Conservation (phyloP, 2,888 invertebrate species). For the Opisthograptis luteolata region DNA sequence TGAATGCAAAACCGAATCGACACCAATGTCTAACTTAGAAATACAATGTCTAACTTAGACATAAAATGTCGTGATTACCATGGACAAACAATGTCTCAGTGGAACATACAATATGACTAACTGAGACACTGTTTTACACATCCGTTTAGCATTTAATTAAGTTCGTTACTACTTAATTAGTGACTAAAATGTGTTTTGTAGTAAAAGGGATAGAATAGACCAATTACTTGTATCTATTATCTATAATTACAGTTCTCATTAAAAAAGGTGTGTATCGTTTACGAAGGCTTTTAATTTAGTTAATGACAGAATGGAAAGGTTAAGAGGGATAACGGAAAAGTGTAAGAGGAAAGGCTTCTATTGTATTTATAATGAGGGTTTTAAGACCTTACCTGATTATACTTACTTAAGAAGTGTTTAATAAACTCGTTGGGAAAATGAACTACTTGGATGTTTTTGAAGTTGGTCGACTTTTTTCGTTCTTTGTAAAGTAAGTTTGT, state of each 20-base stretch:
- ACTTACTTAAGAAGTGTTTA: no score
- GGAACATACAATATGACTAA: background rate
- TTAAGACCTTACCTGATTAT: no score
- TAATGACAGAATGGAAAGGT: conserved; percentile 12
- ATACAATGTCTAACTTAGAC: no score
- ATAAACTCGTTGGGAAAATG: no score
- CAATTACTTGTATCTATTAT: conserved; percentile 21
- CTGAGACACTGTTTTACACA: conserved; percentile 2
- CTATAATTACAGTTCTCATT: conserved; percentile 11
- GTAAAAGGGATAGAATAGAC: conserved; percentile 18
- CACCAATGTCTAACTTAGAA: no score
- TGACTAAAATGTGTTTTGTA: conserved; percentile 21
- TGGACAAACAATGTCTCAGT: background rate
- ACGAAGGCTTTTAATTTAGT: conserved; percentile 15
- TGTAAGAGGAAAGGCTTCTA: no score
- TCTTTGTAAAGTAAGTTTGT: no score
- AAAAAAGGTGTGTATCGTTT: conserved; percentile 20
- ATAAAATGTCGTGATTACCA: no score
- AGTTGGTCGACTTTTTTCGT: no score
- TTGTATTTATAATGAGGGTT: background rate
- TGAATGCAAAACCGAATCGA: no score
- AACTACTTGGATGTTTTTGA: no score
- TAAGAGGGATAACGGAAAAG: no score
- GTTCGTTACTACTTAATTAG: conserved; percentile 30
- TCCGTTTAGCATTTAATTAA: conserved; percentile 28